These are phyloP conservation scores for Zaprionus taronus DNA, from an alignment of 1,140 invertebrate genomes.

Conservation along the genomic window DNA sequence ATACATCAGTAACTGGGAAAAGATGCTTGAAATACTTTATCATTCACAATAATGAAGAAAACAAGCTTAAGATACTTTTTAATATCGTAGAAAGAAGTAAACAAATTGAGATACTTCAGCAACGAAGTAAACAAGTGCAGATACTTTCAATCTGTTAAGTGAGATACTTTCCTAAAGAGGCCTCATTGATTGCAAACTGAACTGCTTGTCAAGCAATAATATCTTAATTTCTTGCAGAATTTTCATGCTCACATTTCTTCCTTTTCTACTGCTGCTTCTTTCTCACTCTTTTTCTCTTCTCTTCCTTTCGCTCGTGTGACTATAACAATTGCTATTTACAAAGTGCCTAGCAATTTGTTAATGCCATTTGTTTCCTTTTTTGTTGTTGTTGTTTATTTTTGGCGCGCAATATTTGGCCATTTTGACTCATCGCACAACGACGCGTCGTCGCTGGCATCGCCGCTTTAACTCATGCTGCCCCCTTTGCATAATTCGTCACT, in stretches of 20 bases:
- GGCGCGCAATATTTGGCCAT: slow-evolving; percentile 68
- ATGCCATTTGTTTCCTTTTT: slow-evolving; percentile 50
- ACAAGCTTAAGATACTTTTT: slow-evolving; percentile 11
- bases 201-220: neutral
- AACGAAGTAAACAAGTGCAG: slow-evolving; percentile 1
- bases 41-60: neutral
- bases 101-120: neutral
- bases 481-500: slow-evolving; percentile 56
- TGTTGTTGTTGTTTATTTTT: slow-evolving; percentile 59
- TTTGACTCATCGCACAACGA: slow-evolving; percentile 65
- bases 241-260: too few species aligned
- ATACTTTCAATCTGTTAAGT: neutral
- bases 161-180: neutral
- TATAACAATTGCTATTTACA: slow-evolving; percentile 52
- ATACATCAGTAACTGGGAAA: neutral
- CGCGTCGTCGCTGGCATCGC: slow-evolving; percentile 13
- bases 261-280: neutral
- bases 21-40: neutral
- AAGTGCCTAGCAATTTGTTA: slow-evolving; percentile 47
- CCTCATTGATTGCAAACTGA: neutral
- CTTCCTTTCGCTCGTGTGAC: slow-evolving; percentile 10
- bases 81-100: neutral
- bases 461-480: slow-evolving; percentile 52
- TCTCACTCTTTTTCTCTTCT: neutral
- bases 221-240: neutral